Conservation (phyloP, 2,888 invertebrate species). For the Auanema freiburgensis region DNA sequence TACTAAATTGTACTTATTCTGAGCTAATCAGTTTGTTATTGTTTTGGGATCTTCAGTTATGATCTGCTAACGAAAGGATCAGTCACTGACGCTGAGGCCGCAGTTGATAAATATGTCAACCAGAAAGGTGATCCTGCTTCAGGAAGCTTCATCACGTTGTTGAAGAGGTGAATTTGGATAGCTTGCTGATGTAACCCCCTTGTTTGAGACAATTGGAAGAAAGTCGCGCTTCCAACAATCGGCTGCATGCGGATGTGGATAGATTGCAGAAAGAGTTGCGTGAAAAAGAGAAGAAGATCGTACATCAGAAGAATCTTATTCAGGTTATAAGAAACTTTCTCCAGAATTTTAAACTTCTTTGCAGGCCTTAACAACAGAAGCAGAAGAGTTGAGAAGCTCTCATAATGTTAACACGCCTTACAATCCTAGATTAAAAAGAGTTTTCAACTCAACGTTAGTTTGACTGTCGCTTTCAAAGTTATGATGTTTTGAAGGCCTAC, state of each 20-base stretch:
- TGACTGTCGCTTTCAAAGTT: neutral
- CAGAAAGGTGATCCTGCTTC: neutral
- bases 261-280: neutral
- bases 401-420: neutral
- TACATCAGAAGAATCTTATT: neutral
- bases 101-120: neutral
- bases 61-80: neutral
- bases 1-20: neutral
- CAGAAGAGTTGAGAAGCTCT: neutral
- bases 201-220: slow-evolving; percentile 6
- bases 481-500: neutral
- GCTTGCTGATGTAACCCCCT: neutral
- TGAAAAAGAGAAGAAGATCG: neutral
- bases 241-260: neutral
- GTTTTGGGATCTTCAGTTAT: slow-evolving; percentile 1
- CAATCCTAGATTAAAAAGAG: slow-evolving; percentile 6
- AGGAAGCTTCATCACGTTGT: neutral
- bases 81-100: neutral
- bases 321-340: neutral
- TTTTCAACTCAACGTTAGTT: neutral
- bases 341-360: neutral
- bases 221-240: neutral
- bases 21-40: neutral
- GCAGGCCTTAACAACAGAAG: neutral
- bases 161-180: slow-evolving; percentile 1